Base-by-base conservation (phyloP, 2,888 invertebrate genomes). In the Macrophya annulata region DNA sequence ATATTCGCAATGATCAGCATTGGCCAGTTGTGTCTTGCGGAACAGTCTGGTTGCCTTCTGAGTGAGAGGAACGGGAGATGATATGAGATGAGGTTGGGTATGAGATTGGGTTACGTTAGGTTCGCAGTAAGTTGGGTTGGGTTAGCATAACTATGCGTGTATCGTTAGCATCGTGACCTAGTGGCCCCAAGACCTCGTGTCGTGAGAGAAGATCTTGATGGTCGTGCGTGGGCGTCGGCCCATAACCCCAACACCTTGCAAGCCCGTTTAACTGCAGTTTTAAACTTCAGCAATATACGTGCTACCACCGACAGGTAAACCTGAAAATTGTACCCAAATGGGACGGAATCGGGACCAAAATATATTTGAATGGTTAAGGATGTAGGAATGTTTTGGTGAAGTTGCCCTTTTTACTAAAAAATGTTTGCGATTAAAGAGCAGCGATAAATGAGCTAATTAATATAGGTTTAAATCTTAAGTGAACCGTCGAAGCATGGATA, bases 121-220 rank as follows among this genome's bases (percentile, higher is more conserved):
- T 43, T 81, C 21, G 59, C 81, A 62, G 62, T 62, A 81, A 40
- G 59, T 81, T 81, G 40, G 62, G 81, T 62, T 62, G 51, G 40
- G 59, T 81, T 62, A 25, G 81, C 81, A 81, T 43, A 59, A 62
- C 81, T 81, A 81, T 62, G 81, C 81, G 81, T 81, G 81, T 81
- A 81, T 81, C 81, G 81, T 71, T 65, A 83, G 83, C 83, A 83
- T 71, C 48, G 68, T 68, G 83, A 83, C 83, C 83, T 68, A 83
- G 68, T 83, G 71, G 68, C 83, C 83, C 71, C 83, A 62, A 83
- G 83, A 83, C 83, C 83, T 81, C 81, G 62, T 62, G 43, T 81
- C 62, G 81, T 81, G 51, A 62, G 81, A 81, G 81, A 81, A 81
- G 81, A 81, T 81, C 81, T 81, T 37, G 81, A 62, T 62, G 81